Conservation (phyloP, 2,113 vertebrate species). For the Bambusicola thoracicus region DNA sequence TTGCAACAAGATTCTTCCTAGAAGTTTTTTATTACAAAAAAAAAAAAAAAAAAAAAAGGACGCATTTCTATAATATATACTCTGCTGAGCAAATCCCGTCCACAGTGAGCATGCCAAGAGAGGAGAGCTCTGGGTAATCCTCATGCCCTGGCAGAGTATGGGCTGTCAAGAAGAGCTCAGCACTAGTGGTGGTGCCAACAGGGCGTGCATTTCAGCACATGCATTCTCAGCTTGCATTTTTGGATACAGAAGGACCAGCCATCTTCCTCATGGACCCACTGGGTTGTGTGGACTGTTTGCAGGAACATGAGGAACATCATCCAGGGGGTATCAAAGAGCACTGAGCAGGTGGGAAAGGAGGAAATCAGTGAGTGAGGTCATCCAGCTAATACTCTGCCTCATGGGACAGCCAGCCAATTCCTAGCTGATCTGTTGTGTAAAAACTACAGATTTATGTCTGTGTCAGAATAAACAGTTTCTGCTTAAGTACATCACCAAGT, state of each 20-base stretch:
- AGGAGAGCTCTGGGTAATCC: background rate
- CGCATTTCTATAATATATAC: too few relatives aligned
- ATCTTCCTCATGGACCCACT: background rate
- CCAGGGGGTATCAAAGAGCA: fast-evolving
- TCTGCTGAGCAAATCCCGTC: background rate
- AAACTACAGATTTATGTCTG: background rate
- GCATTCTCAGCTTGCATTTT: background rate
- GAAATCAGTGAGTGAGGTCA: background rate
- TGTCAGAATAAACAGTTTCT: background rate
- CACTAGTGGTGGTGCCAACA: background rate
- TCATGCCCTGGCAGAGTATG: fast-evolving
- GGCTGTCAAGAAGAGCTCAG: background rate
- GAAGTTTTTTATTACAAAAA: background rate
- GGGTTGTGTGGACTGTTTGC: background rate
- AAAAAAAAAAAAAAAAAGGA: too few relatives aligned
- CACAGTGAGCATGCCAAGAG: background rate
- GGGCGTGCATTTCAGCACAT: background rate
- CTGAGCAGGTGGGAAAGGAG: background rate
- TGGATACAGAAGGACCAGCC: background rate
- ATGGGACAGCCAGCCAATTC: background rate
- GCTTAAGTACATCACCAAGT: background rate
- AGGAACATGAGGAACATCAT: background rate
- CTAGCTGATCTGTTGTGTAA: background rate
- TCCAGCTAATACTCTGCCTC: background rate
- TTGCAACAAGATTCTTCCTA: background rate